phyloP scores from a whole-genome alignment of 1,140 invertebrate genomes.

The Magallana angulata region DNA sequence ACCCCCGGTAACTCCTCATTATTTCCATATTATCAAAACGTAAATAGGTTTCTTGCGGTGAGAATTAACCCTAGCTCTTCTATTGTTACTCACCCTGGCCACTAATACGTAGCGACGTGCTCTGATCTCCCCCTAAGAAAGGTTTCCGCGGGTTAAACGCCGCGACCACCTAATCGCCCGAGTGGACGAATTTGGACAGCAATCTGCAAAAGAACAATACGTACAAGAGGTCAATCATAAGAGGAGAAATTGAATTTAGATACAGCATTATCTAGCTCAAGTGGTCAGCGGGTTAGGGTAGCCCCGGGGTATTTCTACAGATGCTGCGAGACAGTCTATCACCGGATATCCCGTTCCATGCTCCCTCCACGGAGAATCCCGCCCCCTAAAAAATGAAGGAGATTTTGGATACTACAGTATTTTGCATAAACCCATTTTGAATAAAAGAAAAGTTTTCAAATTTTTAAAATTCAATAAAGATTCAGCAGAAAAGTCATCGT shows the following conservation, averaged over 20 bases:
- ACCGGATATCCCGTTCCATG: not conserved
- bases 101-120: not conserved
- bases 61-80: not conserved
- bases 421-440: too few relatives aligned
- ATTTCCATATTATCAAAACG: conserved; percentile 30
- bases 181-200: conserved; percentile 13
- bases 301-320: not conserved
- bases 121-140: not conserved
- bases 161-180: not conserved
- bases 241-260: conserved; percentile 30
- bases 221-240: conserved; percentile 6
- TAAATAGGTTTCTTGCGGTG: not conserved
- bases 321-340: conserved; percentile 18
- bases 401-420: too few relatives aligned
- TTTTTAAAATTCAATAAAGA: too few relatives aligned
- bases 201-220: conserved; percentile 27
- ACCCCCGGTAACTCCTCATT: not conserved
- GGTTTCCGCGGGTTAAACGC: not conserved
- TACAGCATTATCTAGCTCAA: not conserved
- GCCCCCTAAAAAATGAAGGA: too few relatives aligned
- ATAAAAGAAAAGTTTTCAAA: too few relatives aligned
- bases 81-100: not conserved
- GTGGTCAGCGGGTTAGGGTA: conserved; percentile 1
- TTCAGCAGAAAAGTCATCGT: too few relatives aligned
- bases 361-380: not conserved